A percentile compares a stretch with the other conserved stretches of the same genome.
These are phyloP conservation scores for Percopsis transmontana DNA, from an alignment of 2,113 vertebrate species.

Conservation along the genomic window DNA sequence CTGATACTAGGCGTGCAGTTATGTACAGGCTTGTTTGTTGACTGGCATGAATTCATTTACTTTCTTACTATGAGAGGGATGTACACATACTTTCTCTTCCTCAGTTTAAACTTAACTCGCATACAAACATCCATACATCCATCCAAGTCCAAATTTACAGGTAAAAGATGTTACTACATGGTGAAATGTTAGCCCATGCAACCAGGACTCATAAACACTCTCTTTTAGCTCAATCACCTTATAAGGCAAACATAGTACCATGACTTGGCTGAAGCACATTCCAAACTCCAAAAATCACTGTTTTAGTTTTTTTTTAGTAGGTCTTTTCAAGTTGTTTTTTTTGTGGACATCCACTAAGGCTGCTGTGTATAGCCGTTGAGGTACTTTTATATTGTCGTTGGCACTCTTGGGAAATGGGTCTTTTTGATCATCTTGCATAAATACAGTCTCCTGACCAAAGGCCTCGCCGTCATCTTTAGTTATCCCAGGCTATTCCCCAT, in stretches of 20 bases:
- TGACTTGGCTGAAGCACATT: constrained; percentile 72
- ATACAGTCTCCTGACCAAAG: constrained; percentile 51
- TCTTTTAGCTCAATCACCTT: constrained; percentile 50
- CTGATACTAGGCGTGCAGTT: constrained; percentile 17
- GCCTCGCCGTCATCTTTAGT: constrained; percentile 53
- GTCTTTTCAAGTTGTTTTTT: constrained; percentile 66
- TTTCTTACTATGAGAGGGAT: constrained; percentile 14
- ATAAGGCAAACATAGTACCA: constrained; percentile 59
- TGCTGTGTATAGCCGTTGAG: constrained; percentile 45
- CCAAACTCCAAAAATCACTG: constrained; percentile 41
- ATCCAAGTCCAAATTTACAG: constrained; percentile 23
- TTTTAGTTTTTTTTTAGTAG: constrained; percentile 50
- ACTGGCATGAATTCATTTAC: constrained; percentile 13
- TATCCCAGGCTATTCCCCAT: constrained; percentile 83
- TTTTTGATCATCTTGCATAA: constrained; percentile 65
- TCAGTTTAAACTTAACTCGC: not conserved
- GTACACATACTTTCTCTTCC: constrained; percentile 14
- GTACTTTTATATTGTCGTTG: constrained; percentile 57
- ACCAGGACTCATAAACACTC: constrained; percentile 28
- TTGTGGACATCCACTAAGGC: constrained; percentile 55
- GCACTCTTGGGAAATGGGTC: constrained; percentile 49
- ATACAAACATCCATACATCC: constrained; percentile 20
- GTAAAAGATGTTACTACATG: constrained; percentile 11
- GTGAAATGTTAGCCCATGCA: constrained; percentile 31
- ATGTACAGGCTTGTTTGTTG: constrained; percentile 36